Conservation (phyloP, 2,797 vertebrate genomes). For the Enteromius thamalakanensis region DNA sequence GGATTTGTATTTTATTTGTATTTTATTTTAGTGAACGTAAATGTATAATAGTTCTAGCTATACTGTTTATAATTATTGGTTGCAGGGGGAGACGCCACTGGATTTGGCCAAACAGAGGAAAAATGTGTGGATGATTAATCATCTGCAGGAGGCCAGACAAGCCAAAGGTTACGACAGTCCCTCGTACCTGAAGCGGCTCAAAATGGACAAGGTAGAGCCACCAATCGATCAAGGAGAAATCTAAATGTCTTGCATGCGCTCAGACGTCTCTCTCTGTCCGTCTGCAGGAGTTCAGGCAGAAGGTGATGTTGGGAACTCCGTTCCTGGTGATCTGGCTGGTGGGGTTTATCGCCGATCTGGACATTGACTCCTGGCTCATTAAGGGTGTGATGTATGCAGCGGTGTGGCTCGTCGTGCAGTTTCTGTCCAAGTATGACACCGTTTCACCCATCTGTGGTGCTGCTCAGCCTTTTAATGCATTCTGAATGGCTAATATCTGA, state of each 20-base stretch:
- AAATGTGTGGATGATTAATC: constrained; percentile 99
- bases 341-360: constrained; percentile 97
- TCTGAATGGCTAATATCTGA: not conserved
- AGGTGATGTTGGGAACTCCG: constrained; percentile 98
- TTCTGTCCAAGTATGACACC: constrained; percentile 93
- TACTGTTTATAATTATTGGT: not conserved
- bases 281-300: constrained; percentile 94
- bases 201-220: constrained; percentile 91
- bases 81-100: constrained; percentile 94
- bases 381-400: constrained; percentile 95
- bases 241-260: not conserved
- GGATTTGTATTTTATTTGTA: not conserved
- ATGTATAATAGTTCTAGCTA: not conserved
- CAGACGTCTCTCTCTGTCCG: not conserved
- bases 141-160: constrained; percentile 95
- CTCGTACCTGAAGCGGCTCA: constrained; percentile 94
- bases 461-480: constrained; percentile 19
- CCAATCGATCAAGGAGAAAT: not conserved
- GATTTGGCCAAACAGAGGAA: constrained; percentile 98
- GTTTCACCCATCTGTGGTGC: constrained; percentile 54
- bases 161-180: constrained; percentile 98
- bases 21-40: not conserved
- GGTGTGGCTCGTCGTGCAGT: constrained; percentile 94
- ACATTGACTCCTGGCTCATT: constrained; percentile 97
- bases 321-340: constrained; percentile 98